A percentile compares a stretch with the other conserved stretches of the same genome.
phyloP scores from a whole-genome alignment of 2,797 vertebrate genomes.

The Gymnocypris eckloni region DNA sequence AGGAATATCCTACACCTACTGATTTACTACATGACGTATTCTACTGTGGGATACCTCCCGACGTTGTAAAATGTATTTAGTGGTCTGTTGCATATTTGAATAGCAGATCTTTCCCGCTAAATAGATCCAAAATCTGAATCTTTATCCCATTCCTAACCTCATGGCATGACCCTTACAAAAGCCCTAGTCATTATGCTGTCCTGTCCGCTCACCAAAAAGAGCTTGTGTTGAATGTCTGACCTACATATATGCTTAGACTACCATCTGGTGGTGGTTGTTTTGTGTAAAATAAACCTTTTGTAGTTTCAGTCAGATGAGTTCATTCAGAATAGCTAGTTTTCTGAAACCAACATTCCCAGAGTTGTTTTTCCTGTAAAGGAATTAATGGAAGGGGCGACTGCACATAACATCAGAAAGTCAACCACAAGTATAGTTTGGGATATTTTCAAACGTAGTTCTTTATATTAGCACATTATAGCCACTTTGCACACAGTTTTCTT shows the following conservation, averaged over 20 bases:
- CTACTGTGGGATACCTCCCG: neutral
- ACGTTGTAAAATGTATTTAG: neutral
- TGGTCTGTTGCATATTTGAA: neutral
- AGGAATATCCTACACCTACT: constrained; percentile 1
- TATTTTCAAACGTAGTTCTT: neutral
- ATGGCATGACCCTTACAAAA: constrained; percentile 27
- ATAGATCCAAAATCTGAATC: neutral
- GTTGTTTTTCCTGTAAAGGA: neutral
- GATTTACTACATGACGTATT: constrained; percentile 2
- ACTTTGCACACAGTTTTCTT: constrained; percentile 6
- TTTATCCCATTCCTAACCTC: constrained; percentile 15
- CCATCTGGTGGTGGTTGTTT: constrained; percentile 57
- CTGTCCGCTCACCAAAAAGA: neutral
- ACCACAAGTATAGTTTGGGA: constrained; percentile 12
- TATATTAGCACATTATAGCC: neutral
- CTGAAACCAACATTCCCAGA: neutral
- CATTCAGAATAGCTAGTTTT: neutral
- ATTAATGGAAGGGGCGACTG: neutral
- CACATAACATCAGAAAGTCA: neutral
- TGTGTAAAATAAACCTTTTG: neutral
- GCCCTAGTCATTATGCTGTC: constrained; percentile 8
- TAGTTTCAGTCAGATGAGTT: neutral
- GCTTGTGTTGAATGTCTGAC: neutral
- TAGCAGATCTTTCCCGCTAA: neutral
- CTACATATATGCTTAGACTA: constrained; percentile 40